phyloP scores from a whole-genome alignment of 2,113 vertebrate species.

The Opisthocomus hoazin region DNA sequence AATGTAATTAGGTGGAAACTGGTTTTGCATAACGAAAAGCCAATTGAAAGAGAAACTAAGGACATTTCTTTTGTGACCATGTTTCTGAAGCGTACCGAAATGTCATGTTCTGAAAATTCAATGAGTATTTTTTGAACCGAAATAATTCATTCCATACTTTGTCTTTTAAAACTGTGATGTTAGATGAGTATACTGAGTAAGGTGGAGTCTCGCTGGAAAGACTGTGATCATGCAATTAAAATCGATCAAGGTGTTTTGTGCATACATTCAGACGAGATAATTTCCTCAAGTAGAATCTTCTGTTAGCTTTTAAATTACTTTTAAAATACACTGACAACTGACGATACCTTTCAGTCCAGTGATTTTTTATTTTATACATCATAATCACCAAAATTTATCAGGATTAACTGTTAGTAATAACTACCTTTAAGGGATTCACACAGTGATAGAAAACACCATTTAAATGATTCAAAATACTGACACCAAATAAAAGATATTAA shows the following conservation, averaged over 20 bases:
- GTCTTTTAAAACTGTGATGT: neutral
- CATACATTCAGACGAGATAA: neutral
- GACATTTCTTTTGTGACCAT: neutral
- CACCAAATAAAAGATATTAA: neutral
- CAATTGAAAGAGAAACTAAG: conserved; percentile 33
- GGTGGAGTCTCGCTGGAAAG: neutral
- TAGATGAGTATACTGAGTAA: neutral
- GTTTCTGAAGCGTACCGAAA: conserved; percentile 3
- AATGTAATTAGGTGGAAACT: conserved; percentile 61
- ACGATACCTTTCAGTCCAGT: neutral
- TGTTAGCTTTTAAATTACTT: neutral
- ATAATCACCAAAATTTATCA: neutral
- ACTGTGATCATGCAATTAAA: neutral
- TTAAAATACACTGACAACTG: neutral
- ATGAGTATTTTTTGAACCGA: neutral
- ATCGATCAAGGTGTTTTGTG: neutral
- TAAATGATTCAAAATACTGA: neutral
- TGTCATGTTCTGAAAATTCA: neutral
- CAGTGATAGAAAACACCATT: neutral
- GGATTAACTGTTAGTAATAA: neutral
- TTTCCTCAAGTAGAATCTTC: neutral
- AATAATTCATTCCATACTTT: neutral
- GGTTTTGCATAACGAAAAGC: conserved; percentile 47
- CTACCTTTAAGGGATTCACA: neutral
- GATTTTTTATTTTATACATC: neutral